These are phyloP conservation scores for Aphelinus atriplicis DNA, from an alignment of 1,140 invertebrate species.

Conservation along the genomic window DNA sequence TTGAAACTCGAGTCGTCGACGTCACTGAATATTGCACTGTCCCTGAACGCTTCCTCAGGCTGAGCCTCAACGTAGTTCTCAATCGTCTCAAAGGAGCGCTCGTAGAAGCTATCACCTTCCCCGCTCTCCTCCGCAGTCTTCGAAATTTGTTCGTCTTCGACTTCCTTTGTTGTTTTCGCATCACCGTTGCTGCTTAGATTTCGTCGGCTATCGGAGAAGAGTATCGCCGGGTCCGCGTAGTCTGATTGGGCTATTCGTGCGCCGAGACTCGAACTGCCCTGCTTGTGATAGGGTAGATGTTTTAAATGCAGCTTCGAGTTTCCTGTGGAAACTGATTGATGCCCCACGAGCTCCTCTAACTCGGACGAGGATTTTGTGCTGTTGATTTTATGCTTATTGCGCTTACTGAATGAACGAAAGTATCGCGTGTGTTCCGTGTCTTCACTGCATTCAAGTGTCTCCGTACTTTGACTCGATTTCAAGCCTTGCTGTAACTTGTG, in stretches of 20 bases:
- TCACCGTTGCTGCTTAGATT: conserved; percentile 22
- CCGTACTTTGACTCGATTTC: conserved; percentile 58
- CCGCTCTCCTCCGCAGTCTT: conserved; percentile 55
- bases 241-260: conserved; percentile 88
- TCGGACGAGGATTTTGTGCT: conserved; percentile 54
- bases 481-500: conserved; percentile 55
- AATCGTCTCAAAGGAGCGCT: conserved; percentile 80
- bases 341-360: conserved; percentile 55
- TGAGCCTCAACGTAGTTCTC: conserved; percentile 68
- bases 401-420: conserved; percentile 48
- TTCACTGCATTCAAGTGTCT: conserved; percentile 62
- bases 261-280: conserved; percentile 83
- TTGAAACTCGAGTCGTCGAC: conserved; percentile 65
- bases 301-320: conserved; percentile 38
- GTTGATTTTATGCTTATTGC: conserved; percentile 50
- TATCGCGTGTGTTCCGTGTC: conserved; percentile 56
- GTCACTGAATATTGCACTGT: conserved; percentile 87
- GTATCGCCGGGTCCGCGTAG: conserved; percentile 80
- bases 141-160: conserved; percentile 8
- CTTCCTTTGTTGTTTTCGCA: conserved; percentile 14
- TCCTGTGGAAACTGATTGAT: conserved; percentile 33
- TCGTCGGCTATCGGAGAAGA: conserved; percentile 66
- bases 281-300: conserved; percentile 70
- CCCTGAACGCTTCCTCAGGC: conserved; percentile 77
- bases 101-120: conserved; percentile 76